Evolutionary conservation across 2,888 invertebrate species (phyloP).

Genomic region (Cheilosia vulpina): DNA sequence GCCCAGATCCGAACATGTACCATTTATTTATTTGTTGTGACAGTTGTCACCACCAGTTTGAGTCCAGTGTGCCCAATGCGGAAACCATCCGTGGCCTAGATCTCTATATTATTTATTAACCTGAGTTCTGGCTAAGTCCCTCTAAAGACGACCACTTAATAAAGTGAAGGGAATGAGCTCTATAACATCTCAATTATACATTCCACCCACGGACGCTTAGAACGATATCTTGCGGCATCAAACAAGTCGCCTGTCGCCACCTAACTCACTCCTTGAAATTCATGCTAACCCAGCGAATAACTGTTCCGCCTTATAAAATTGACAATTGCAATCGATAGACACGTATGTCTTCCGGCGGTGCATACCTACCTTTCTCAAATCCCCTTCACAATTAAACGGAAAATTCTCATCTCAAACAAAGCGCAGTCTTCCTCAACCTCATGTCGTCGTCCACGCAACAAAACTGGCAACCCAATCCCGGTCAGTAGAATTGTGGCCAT

Average conservation of each 20-base stretch:
- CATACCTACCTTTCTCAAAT: slow-evolving; percentile 13
- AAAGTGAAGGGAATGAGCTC: not conserved
- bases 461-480: slow-evolving; percentile 25
- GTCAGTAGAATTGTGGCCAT: slow-evolving; percentile 46
- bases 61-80: too few species aligned
- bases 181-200: slow-evolving; percentile 52
- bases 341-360: slow-evolving; percentile 15
- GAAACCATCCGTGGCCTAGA: too few species aligned
- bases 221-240: not conserved
- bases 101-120: too few species aligned
- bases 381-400: slow-evolving; percentile 46
- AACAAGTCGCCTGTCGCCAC: slow-evolving; percentile 5
- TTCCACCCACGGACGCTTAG: slow-evolving; percentile 29
- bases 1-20: too few species aligned
- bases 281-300: slow-evolving; percentile 25
- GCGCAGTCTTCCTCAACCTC: not conserved
- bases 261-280: slow-evolving; percentile 23
- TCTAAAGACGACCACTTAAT: not conserved
- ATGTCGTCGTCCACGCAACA: slow-evolving; percentile 23
- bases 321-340: slow-evolving; percentile 13
- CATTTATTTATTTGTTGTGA: too few species aligned
- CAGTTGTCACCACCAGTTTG: too few species aligned
- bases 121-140: too few species aligned
- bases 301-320: slow-evolving; percentile 48
- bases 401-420: slow-evolving; percentile 8